Conservation (phyloP, 2,113 vertebrate species). For the Mola mola region DNA sequence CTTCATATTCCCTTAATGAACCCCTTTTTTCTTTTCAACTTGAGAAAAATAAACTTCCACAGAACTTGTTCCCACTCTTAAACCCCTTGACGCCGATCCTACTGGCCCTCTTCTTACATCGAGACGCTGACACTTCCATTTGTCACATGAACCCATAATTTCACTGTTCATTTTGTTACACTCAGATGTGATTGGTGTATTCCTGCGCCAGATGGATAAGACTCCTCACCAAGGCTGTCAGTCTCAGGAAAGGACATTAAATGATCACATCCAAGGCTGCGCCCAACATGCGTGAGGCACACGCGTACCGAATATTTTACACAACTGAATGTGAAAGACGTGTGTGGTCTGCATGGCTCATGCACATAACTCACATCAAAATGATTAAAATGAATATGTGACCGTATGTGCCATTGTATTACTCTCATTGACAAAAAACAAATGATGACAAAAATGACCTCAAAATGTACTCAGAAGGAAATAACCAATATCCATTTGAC, state of each 20-base stretch:
- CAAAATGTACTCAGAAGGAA: conserved; percentile 46
- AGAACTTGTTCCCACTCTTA: too few relatives aligned
- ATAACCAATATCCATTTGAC: conserved; percentile 61
- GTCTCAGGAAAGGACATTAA: conserved; percentile 45
- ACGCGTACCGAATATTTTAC: neutral
- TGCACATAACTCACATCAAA: neutral
- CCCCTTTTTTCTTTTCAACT: too few relatives aligned
- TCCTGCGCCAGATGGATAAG: conserved; percentile 59
- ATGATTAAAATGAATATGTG: neutral
- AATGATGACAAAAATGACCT: conserved; percentile 44
- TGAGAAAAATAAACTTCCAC: too few relatives aligned
- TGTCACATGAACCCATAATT: conserved; percentile 44
- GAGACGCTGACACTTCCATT: conserved; percentile 38
- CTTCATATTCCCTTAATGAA: too few relatives aligned
- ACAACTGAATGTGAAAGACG: neutral
- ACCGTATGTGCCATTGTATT: conserved; percentile 5
- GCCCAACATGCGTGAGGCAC: conserved; percentile 39
- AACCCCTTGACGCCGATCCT: conserved; percentile 12
- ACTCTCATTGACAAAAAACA: conserved; percentile 7
- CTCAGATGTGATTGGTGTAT: conserved; percentile 58
- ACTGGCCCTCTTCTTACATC: neutral
- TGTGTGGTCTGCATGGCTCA: conserved; percentile 1
- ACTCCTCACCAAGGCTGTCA: conserved; percentile 46
- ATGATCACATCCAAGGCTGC: conserved; percentile 60
- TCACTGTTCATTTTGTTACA: conserved; percentile 32